Percentiles rank a stretch among this genome's conserved stretches.
Conservation (phyloP, 2,888 invertebrate species). For the Eristalis pertinax region DNA sequence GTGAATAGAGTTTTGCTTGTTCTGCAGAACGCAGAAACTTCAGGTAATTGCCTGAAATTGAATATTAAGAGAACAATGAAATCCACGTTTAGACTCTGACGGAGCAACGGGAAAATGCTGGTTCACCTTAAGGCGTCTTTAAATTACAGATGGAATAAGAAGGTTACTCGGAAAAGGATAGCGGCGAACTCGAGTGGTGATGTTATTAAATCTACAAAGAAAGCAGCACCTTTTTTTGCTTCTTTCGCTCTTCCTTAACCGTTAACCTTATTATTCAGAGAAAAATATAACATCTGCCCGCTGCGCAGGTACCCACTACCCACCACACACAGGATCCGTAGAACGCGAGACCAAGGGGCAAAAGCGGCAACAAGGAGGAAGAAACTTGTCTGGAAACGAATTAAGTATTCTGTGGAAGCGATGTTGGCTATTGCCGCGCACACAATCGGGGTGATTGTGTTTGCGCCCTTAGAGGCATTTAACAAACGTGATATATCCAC, state of each 20-base stretch:
- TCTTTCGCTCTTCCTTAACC: slow-evolving; percentile 1
- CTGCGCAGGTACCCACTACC: background rate
- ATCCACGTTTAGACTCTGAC: slow-evolving; percentile 25
- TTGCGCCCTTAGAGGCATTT: background rate
- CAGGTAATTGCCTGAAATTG: slow-evolving; percentile 62
- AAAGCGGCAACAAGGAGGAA: background rate
- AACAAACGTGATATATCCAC: background rate
- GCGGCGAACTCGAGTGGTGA: slow-evolving; percentile 24
- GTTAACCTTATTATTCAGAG: slow-evolving; percentile 19
- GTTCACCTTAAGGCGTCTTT: slow-evolving; percentile 10
- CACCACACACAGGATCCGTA: background rate
- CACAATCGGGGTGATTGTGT: slow-evolving; percentile 12
- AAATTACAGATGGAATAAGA: slow-evolving; percentile 31
- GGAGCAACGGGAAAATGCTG: background rate
- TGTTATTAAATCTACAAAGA: slow-evolving; percentile 40
- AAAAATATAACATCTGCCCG: background rate
- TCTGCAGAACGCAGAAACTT: slow-evolving; percentile 9
- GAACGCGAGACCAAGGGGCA: background rate
- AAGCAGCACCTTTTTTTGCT: slow-evolving; percentile 4
- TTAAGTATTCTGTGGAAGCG: slow-evolving; percentile 8
- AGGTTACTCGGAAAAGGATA: slow-evolving; percentile 9
- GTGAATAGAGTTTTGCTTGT: background rate
- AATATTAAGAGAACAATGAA: slow-evolving; percentile 50
- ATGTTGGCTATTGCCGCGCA: background rate
- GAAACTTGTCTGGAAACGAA: slow-evolving; percentile 8